Conservation (phyloP, 2,113 vertebrate genomes). For the Taxidea taxus region DNA sequence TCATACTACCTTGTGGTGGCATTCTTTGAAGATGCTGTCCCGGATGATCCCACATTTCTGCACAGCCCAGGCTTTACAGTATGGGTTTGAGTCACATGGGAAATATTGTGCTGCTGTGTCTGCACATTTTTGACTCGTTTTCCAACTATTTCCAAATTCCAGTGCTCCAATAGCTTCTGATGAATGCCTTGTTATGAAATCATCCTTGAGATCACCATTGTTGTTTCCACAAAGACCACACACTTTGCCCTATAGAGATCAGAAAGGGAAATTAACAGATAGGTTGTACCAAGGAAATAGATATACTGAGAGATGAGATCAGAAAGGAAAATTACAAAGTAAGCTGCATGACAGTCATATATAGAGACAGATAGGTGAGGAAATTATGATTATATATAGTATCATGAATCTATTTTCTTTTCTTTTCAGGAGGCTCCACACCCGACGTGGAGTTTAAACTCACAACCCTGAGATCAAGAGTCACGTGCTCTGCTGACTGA, state of each 20-base stretch:
- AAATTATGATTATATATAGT: neutral
- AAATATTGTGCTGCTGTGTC: constrained; percentile 84
- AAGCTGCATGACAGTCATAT: neutral
- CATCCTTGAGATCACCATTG: constrained; percentile 87
- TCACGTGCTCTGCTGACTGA: neutral
- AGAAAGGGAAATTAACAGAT: neutral
- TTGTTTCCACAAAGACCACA: constrained; percentile 92
- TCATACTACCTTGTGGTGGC: constrained; percentile 84
- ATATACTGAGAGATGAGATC: neutral
- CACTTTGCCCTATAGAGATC: constrained; percentile 80
- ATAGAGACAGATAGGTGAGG: neutral
- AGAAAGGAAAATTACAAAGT: neutral
- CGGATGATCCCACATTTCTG: constrained; percentile 87
- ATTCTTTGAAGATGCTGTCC: constrained; percentile 83
- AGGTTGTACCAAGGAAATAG: neutral
- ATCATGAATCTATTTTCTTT: neutral
- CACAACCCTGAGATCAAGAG: neutral
- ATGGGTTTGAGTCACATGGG: constrained; percentile 87
- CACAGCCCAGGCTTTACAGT: constrained; percentile 88
- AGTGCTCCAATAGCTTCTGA: constrained; percentile 72
- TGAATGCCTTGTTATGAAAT: constrained; percentile 82
- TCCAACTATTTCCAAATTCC: constrained; percentile 90
- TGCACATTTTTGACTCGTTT: constrained; percentile 81
- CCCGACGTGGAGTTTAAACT: neutral
- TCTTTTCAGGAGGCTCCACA: neutral